These are phyloP conservation scores for Andrena chrysosceles DNA, from an alignment of 2,888 invertebrate species.

Conservation along the genomic window DNA sequence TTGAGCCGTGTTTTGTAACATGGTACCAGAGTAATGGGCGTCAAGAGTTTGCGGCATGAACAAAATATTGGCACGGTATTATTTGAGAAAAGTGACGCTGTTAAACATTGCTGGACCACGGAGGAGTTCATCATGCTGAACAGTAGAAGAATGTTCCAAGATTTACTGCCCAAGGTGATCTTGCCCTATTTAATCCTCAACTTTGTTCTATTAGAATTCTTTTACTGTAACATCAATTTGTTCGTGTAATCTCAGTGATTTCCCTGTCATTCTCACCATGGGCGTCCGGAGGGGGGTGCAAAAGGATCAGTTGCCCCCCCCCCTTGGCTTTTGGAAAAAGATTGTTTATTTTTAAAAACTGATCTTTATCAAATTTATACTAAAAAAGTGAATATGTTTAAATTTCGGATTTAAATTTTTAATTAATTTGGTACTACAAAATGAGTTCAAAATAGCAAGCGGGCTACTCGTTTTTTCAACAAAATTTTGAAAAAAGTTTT, in stretches of 20 bases:
- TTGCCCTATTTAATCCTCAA: neutral
- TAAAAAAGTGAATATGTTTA: no score
- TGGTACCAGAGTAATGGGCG: slow-evolving; percentile 61
- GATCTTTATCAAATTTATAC: no score
- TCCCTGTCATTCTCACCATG: neutral
- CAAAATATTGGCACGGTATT: slow-evolving; percentile 80
- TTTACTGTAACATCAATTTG: neutral
- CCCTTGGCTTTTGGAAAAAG: no score
- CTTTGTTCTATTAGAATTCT: neutral
- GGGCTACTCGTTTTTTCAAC: no score
- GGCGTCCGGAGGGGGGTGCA: no score
- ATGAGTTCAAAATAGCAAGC: no score
- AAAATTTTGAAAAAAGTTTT: no score
- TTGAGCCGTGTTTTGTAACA: neutral
- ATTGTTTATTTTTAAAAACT: no score
- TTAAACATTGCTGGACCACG: slow-evolving; percentile 79
- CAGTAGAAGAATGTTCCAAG: slow-evolving; percentile 80
- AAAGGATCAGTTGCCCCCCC: no score
- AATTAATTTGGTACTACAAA: no score
- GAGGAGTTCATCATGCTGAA: slow-evolving; percentile 78
- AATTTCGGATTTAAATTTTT: no score
- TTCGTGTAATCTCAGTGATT: neutral
- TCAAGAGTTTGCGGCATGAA: slow-evolving; percentile 58
- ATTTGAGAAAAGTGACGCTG: slow-evolving; percentile 75
- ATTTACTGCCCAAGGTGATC: slow-evolving; percentile 79